Evolutionary conservation across 2,888 invertebrate species (phyloP).

Genomic region (Pecten maximus): DNA sequence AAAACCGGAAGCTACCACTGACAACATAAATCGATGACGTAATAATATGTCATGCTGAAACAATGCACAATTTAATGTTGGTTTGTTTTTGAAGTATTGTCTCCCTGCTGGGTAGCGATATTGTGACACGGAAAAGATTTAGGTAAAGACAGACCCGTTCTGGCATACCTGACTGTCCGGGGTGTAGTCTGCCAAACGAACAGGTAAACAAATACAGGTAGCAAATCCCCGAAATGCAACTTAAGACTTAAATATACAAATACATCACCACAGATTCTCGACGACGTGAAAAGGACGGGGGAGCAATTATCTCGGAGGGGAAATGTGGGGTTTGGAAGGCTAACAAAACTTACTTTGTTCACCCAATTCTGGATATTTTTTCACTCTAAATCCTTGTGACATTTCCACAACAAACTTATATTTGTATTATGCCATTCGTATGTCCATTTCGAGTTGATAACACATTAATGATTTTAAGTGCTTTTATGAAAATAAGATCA

Average conservation of each 20-base stretch:
- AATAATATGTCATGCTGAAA: not conserved
- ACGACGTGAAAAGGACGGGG: not conserved
- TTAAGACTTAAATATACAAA: conserved; percentile 17
- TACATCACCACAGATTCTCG: not conserved
- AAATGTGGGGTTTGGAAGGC: not conserved
- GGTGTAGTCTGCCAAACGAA: not conserved
- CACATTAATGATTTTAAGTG: not conserved
- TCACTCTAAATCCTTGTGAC: not conserved
- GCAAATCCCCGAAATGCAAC: conserved; percentile 11
- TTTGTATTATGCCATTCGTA: no score
- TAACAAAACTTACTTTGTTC: no score
- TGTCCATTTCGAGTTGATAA: not conserved
- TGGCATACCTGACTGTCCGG: not conserved
- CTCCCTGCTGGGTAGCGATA: not conserved
- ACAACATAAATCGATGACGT: not conserved
- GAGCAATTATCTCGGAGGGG: not conserved
- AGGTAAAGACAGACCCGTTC: not conserved
- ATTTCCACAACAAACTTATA: not conserved
- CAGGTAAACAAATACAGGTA: not conserved
- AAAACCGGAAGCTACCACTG: not conserved
- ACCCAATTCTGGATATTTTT: not conserved
- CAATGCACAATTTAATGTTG: not conserved
- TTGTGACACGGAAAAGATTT: not conserved
- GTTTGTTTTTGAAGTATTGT: not conserved
- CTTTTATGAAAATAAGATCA: not conserved